Percentiles rank a stretch among this genome's conserved stretches.
Conservation (phyloP, 1,140 invertebrate species). For the Drosophila teissieri region DNA sequence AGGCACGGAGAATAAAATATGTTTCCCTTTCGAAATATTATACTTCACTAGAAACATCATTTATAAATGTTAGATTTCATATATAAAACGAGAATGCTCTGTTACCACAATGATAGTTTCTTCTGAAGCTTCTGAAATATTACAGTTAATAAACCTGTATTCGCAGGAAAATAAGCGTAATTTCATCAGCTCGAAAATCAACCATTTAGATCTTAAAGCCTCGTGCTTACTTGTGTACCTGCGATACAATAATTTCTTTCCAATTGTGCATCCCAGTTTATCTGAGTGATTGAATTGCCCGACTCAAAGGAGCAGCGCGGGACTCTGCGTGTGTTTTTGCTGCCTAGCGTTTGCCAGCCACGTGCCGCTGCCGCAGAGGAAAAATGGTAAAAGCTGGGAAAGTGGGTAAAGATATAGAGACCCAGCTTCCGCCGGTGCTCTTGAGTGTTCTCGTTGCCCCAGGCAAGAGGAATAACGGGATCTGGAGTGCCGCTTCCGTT, state of each 20-base stretch:
- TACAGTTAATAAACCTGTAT: too few species aligned
- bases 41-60: too few species aligned
- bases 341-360: conserved; percentile 64
- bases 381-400: background rate
- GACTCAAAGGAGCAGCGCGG: background rate
- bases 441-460: conserved; percentile 17
- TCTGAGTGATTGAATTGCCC: conserved; percentile 14
- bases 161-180: background rate
- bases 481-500: conserved; percentile 33
- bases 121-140: background rate
- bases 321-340: conserved; percentile 20
- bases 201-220: background rate
- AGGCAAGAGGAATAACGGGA: conserved; percentile 9
- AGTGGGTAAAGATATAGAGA: background rate
- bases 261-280: background rate
- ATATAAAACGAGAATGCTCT: too few species aligned
- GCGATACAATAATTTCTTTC: background rate
- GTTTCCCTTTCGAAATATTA: too few species aligned
- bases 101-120: too few species aligned
- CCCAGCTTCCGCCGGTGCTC: conserved; percentile 31
- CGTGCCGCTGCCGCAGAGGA: conserved; percentile 53
- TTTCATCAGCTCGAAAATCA: background rate
- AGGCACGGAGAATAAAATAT: conserved; percentile 45
- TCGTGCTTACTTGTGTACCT: background rate
- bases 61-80: too few species aligned